These are phyloP conservation scores for Epirrhoe alternata DNA, from an alignment of 2,888 invertebrate genomes.

Conservation along the genomic window DNA sequence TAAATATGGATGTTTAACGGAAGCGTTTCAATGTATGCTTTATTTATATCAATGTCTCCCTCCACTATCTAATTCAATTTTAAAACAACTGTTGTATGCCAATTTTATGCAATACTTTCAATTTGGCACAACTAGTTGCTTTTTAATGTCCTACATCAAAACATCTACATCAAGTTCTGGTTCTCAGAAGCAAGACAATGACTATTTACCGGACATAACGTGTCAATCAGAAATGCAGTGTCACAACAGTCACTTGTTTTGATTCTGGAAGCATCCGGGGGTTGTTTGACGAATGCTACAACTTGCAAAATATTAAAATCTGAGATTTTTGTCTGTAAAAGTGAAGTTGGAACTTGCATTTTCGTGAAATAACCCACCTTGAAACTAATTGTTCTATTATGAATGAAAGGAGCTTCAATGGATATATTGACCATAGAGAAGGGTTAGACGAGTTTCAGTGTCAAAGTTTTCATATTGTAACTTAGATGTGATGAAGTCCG, in stretches of 20 bases:
- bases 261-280: conserved; percentile 11
- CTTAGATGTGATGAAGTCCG: background rate
- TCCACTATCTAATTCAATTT: conserved; percentile 7
- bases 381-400: background rate
- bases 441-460: background rate
- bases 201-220: conserved; percentile 8
- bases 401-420: conserved; percentile 7
- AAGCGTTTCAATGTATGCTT: background rate
- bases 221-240: background rate
- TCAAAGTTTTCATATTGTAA: background rate
- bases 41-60: conserved; percentile 31
- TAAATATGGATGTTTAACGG: background rate
- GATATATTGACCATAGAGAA: background rate
- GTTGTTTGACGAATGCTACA: conserved; percentile 2
- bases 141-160: conserved; percentile 20
- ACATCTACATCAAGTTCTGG: conserved; percentile 5
- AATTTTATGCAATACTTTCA: background rate
- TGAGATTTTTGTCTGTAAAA: background rate
- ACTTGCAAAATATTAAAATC: background rate
- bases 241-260: conserved; percentile 16
- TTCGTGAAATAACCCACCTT: background rate
- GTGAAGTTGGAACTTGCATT: background rate
- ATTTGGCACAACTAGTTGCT: conserved; percentile 13
- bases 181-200: conserved; percentile 31
- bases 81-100: conserved; percentile 14